A percentile compares a stretch with the other conserved stretches of the same genome.
phyloP scores from a whole-genome alignment of 2,888 invertebrate genomes.

The Zonitis immaculata region DNA sequence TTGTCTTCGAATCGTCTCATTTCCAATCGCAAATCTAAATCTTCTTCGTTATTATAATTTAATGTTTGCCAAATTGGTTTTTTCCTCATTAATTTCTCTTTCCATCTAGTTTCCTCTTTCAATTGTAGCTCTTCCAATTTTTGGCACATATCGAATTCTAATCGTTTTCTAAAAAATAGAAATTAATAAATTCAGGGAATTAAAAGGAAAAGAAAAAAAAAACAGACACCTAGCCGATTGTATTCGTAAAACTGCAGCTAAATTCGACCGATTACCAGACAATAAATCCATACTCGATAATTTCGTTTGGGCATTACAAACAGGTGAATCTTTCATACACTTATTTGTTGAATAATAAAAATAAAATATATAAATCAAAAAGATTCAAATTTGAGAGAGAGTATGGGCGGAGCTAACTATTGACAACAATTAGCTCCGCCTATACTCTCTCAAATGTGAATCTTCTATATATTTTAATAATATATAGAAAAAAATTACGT shows the following conservation, averaged over 20 bases:
- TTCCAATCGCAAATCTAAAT: slow-evolving; percentile 62
- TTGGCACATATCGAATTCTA: slow-evolving; percentile 59
- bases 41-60: slow-evolving; percentile 62
- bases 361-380: background rate
- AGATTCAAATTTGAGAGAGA: no score
- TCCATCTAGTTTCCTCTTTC: slow-evolving; percentile 53
- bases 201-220: background rate
- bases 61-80: slow-evolving; percentile 69
- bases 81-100: slow-evolving; percentile 57
- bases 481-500: no score
- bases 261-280: slow-evolving; percentile 57
- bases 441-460: no score
- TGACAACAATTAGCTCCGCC: no score
- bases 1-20: slow-evolving; percentile 64
- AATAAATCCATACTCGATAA: slow-evolving; percentile 46
- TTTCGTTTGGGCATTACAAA: slow-evolving; percentile 36
- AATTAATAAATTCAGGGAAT: no score
- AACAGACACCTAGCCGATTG: slow-evolving; percentile 53
- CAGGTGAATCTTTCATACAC: slow-evolving; percentile 28
- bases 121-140: slow-evolving; percentile 58
- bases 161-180: slow-evolving; percentile 49
- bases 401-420: no score
- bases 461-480: no score
- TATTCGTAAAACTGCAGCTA: slow-evolving; percentile 63
- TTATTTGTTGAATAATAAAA: background rate